Percentiles rank a stretch among this genome's conserved stretches.
Conservation (phyloP, 2,797 vertebrate species). For the Numenius phaeopus region DNA sequence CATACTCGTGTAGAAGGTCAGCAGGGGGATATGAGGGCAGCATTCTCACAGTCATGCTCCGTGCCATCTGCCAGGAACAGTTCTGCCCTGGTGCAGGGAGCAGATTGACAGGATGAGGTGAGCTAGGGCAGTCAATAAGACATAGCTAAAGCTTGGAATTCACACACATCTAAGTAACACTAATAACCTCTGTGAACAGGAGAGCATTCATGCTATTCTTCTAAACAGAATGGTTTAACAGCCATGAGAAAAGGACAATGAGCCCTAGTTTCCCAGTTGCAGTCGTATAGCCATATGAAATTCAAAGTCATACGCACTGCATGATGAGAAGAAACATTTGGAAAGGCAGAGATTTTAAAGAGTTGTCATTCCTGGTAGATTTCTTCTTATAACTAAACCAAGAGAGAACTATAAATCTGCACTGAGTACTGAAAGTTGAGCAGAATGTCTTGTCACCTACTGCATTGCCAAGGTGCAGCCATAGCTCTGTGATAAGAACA, state of each 20-base stretch:
- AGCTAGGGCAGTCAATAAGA: background rate
- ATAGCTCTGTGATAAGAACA: background rate
- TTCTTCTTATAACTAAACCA: background rate
- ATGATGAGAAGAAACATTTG: background rate
- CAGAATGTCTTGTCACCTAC: background rate
- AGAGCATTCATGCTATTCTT: background rate
- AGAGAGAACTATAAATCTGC: background rate
- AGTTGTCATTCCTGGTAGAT: background rate
- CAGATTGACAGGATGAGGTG: background rate
- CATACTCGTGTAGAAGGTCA: background rate
- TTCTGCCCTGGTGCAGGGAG: background rate
- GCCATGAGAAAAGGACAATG: background rate
- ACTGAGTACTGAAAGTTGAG: background rate
- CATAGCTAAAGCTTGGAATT: background rate
- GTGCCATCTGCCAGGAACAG: conserved; percentile 5
- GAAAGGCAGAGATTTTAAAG: background rate
- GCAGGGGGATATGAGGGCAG: background rate
- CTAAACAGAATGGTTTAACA: background rate
- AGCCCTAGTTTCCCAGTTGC: background rate
- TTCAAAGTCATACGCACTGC: background rate
- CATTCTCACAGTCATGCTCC: background rate
- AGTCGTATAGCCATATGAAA: background rate
- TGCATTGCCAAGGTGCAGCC: background rate
- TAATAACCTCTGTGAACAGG: background rate
- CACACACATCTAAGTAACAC: background rate